phyloP scores from a whole-genome alignment of 2,888 invertebrate genomes.

The Bhutanitis thaidina region DNA sequence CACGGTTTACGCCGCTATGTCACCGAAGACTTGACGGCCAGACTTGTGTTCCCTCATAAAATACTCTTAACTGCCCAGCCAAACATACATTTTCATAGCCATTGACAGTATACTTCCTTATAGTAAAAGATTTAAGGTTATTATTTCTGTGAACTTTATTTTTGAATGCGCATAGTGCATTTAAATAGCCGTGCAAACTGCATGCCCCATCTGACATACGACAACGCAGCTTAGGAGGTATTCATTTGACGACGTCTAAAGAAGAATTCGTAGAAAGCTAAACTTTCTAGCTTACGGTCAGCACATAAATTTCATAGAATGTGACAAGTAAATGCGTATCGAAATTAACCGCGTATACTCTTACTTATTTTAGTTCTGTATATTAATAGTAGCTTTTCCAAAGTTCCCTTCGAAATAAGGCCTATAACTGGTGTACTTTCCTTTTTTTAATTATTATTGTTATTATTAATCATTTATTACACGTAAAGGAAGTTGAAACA shows the following conservation, averaged over 20 bases:
- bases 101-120: slow-evolving; percentile 28
- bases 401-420: too few relatives aligned
- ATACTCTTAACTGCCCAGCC: slow-evolving; percentile 45
- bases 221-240: slow-evolving; percentile 38
- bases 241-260: slow-evolving; percentile 47
- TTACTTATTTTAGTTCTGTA: background rate
- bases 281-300: slow-evolving; percentile 52
- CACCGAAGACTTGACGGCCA: slow-evolving; percentile 59
- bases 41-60: slow-evolving; percentile 60
- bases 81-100: slow-evolving; percentile 22
- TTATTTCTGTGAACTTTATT: slow-evolving; percentile 27
- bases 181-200: slow-evolving; percentile 45
- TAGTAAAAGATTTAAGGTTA: slow-evolving; percentile 30
- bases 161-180: slow-evolving; percentile 19
- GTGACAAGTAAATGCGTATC: slow-evolving; percentile 11
- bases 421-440: too few relatives aligned
- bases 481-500: too few relatives aligned
- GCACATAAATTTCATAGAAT: slow-evolving; percentile 10
- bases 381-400: too few relatives aligned
- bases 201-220: slow-evolving; percentile 56
- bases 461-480: too few relatives aligned
- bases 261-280: slow-evolving; percentile 51
- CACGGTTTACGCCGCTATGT: slow-evolving; percentile 58
- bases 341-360: too few relatives aligned
- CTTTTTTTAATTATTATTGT: too few relatives aligned